Conservation (phyloP, 2,888 invertebrate genomes). For the Sceliomorpha sp. region DNA sequence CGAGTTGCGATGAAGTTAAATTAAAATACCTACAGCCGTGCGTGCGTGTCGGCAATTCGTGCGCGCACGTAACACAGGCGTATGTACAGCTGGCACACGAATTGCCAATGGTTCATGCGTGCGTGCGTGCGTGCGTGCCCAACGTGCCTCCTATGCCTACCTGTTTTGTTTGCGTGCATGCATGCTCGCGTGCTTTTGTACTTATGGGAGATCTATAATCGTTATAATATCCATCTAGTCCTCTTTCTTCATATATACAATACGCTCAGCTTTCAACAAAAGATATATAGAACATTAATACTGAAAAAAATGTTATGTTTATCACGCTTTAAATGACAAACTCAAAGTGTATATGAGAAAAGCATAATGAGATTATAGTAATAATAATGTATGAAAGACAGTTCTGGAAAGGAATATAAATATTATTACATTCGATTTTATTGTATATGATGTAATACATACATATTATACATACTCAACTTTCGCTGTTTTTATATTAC, state of each 20-base stretch:
- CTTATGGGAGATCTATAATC: conserved; percentile 60
- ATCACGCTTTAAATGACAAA: no score
- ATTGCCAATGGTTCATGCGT: conserved; percentile 34
- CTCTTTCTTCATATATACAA: background rate
- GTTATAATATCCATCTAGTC: conserved; percentile 48
- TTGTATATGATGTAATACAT: no score
- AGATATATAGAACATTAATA: no score
- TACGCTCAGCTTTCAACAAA: background rate
- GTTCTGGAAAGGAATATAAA: no score
- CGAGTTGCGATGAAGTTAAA: no score
- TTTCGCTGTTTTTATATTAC: no score
- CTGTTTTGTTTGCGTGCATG: conserved; percentile 57
- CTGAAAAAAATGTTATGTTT: no score
- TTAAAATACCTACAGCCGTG: conserved; percentile 40
- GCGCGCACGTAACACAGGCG: conserved; percentile 20
- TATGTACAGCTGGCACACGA: conserved; percentile 32
- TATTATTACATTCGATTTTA: no score
- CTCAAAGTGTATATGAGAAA: no score
- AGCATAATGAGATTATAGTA: no score
- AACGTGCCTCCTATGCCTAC: conserved; percentile 52
- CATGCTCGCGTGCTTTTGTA: conserved; percentile 64
- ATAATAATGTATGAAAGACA: no score
- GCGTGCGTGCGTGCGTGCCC: conserved; percentile 54
- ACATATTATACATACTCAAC: no score
- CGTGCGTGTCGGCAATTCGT: conserved; percentile 39